Conservation (phyloP, 2,113 vertebrate species). For the Phyllostomus hastatus region DNA sequence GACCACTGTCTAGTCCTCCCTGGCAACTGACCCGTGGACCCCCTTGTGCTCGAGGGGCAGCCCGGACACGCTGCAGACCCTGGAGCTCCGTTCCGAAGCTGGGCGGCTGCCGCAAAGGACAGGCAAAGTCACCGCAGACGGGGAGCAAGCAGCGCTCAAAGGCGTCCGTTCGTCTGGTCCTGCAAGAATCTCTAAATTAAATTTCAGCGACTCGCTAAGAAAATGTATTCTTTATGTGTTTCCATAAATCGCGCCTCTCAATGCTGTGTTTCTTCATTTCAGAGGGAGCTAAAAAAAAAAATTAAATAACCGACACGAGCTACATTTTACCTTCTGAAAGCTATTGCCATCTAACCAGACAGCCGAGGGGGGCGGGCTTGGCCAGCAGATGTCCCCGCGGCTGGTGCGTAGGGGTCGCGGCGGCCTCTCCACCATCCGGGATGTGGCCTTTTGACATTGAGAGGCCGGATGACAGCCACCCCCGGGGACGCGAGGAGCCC, state of each 20-base stretch:
- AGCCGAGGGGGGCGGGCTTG: neutral
- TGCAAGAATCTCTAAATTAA: conserved; percentile 63
- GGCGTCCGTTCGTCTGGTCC: conserved; percentile 1
- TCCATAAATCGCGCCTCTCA: conserved; percentile 63
- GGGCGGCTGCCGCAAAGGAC: neutral
- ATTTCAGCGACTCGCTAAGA: conserved; percentile 58
- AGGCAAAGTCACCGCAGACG: neutral
- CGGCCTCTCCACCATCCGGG: rapidly evolving
- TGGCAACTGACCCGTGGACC: neutral
- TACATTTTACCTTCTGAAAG: conserved; percentile 67
- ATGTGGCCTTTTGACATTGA: rapidly evolving
- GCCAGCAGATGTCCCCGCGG: neutral
- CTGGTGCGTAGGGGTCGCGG: rapidly evolving
- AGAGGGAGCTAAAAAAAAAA: conserved; percentile 32
- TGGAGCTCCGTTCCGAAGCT: rapidly evolving
- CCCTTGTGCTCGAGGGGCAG: neutral
- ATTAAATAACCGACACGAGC: conserved; percentile 36
- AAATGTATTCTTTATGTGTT: conserved; percentile 59
- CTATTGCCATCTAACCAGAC: conserved; percentile 4
- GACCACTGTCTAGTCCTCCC: rapidly evolving
- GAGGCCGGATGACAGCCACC: neutral
- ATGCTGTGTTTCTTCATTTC: conserved; percentile 53
- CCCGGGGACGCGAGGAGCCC: rapidly evolving
- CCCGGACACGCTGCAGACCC: neutral
- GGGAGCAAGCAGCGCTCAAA: conserved; percentile 21